Evolutionary conservation across 2,113 vertebrate species (phyloP), one percentile per base, ranked within the genome.

Genomic region (Pontoporia blainvillei): DNA sequence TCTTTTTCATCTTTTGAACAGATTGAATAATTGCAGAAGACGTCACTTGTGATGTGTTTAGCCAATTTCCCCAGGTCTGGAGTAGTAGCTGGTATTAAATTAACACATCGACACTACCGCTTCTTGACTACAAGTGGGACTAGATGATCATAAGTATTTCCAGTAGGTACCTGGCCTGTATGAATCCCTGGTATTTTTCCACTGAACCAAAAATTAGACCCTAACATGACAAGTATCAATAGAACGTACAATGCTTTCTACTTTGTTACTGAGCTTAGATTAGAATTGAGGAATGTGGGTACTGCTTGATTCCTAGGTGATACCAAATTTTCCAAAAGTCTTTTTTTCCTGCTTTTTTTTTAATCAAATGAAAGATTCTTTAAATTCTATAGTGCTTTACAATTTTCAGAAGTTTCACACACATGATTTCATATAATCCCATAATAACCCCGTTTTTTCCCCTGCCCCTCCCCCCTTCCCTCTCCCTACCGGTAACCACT

Each of bases 211-310:
- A 39, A 79, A 17, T 57, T 39, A 79, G 76, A 57, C 52, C 76
- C 2, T 57, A 27, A 79, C 18, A 10, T 79, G 34, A 25, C 34
- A 57, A 36, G 76, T 8, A 57, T 21, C 20, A 57, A 8, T 21
- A 2, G 52, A 79, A 15, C 23, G 3, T 8, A 15, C 0, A 1
- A 57, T 39, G 52, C n/a, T 49, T 57, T 49, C 34, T 36, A 27
- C 34, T 36, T 36, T 79, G 8, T 57, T 27, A 36, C 3, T 57
- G 76, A 79, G 7, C 21, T 27, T 27, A 79, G 34, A 15, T 79
- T 57, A 57, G 52, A 39, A 57, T 79, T 25, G 54, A 79, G 52
- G 34, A 79, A 25, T 25, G 21, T 57, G n/a, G 12, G 4, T 79
- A 57, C 76, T 25, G 1, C 49, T 13, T 57, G 49, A 27, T 54